Base-by-base conservation (phyloP, 2,888 invertebrate genomes). In the Drosophila koepferae region DNA sequence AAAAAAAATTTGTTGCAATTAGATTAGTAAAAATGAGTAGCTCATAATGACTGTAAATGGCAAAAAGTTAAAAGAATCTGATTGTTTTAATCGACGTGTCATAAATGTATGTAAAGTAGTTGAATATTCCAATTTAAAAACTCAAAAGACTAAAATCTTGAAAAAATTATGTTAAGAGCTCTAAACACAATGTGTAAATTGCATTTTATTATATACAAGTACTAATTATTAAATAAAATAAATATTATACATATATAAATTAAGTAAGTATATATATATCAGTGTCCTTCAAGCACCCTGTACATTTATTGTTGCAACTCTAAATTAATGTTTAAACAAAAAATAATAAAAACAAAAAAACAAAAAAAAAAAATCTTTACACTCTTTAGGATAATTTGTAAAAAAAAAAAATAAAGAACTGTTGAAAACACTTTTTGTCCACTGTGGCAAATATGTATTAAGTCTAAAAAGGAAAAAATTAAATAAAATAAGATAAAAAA, bases 281-380 rank as follows among this genome's bases (percentile, higher is more conserved):
- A 64, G 65, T 73, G 54, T 79, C 72, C 51, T 69, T 64, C 48
- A 69, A 63, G 80, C 88, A 86, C 87, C 68, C 64, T 90, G 89
- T 90, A 89, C 58, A 86, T 78, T 76, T 74, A 81, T 83, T 88
- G 86, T 87, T 87, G 89, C 79, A 81, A 74, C 66, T 76, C 64
- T 65, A 69, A 67, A 72, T 75, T 74, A 74, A 48, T 28, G 63
- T 67, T 23, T 70, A n/a, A n/a, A n/a, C n/a, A 16, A 28, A 54
- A 65, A 67, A 71, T 34, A 46, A 1, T 49, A 55, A 63, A 43
- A 46, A 36, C 10, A 14, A 38, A 14, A 7, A 49, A 49, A n/a
- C n/a, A 28, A 16, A 38, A 10, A 10, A 49, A 34, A 49, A 49
- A 31, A 49, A 34, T 61, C 62, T 63, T 76, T 72, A 44, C 68